Base-by-base conservation (phyloP, 2,888 invertebrate species). In the Catocala sponsa region DNA sequence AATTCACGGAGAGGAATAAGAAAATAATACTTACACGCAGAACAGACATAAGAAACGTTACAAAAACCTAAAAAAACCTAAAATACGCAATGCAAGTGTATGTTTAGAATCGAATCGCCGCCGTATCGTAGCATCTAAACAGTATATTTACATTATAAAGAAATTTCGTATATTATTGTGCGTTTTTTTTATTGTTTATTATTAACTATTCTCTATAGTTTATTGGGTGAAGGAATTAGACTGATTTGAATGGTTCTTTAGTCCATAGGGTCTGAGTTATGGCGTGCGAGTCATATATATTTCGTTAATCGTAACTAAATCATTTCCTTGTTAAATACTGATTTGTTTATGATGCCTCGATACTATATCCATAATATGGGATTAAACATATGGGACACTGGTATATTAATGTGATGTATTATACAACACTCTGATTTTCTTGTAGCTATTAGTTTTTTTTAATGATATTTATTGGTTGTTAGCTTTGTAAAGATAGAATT, bases 181-280 rank as follows among this genome's bases (percentile, higher is more conserved):
- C 68, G 72, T 80, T 82, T 83, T 83, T 15, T 81, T 85, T 84
- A 86, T 83, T 83, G 78, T 84, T 81, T 82, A 83, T 85, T 84
- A 83, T 82, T 80, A 79, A 79, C 78, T 75, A 79, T 79, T 73
- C 72, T 74, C 71, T 61, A 72, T 72, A 72, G 74, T 84, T 87
- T 83, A 82, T 74, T 74, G 73, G 72, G 59, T 74, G 65, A 62
- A 63, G 73, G 82, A 75, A 84, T 84, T 79, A 80, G 68, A 70
- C 63, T 82, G 79, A 84, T 85, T 78, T 77, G 74, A 83, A 71
- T 55, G 59, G 59, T 65, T 66, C 57, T 64, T 65, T 62, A 63
- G 59, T 47, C 42, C 59, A 63, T 65, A 61, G 56, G 48, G 56
- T 15, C 49, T 63, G 63, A 74, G 44, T 64, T 72, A 72, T 72